These are phyloP conservation scores for Agrochola lychnidis DNA, from an alignment of 2,888 invertebrate species.

Conservation along the genomic window DNA sequence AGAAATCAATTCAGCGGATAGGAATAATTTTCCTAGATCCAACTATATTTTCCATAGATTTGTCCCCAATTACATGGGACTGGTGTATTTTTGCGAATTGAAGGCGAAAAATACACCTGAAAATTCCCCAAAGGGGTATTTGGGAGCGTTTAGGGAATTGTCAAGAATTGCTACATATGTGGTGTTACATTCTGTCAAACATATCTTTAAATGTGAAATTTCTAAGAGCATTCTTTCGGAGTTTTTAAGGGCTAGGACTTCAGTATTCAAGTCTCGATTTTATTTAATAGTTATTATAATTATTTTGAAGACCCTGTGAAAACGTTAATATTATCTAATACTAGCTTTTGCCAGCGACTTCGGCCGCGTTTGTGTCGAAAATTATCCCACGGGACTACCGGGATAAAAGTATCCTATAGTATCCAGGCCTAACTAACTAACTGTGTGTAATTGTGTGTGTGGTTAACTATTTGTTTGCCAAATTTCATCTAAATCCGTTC, in stretches of 20 bases:
- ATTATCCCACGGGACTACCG: no score
- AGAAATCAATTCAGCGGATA: no score
- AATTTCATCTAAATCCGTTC: no score
- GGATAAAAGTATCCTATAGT: no score
- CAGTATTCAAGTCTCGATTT: background rate
- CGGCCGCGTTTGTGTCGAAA: no score
- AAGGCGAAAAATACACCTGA: no score
- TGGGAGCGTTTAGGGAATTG: background rate
- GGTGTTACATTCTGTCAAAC: background rate
- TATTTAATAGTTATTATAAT: background rate
- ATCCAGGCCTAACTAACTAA: no score
- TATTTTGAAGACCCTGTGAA: background rate
- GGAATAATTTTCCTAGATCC: background rate
- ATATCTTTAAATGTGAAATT: background rate
- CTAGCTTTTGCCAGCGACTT: no score
- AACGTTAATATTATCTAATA: background rate
- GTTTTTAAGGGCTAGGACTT: background rate
- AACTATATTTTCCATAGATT: background rate
- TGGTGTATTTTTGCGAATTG: no score
- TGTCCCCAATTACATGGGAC: background rate
- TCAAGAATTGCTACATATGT: background rate
- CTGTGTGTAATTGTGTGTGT: no score
- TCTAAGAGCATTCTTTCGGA: background rate
- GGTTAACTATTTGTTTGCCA: no score
- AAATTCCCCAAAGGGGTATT: background rate